A percentile compares a stretch with the other conserved stretches of the same genome.
Conservation (phyloP, 2,797 vertebrate genomes). For the Coluber constrictor region DNA sequence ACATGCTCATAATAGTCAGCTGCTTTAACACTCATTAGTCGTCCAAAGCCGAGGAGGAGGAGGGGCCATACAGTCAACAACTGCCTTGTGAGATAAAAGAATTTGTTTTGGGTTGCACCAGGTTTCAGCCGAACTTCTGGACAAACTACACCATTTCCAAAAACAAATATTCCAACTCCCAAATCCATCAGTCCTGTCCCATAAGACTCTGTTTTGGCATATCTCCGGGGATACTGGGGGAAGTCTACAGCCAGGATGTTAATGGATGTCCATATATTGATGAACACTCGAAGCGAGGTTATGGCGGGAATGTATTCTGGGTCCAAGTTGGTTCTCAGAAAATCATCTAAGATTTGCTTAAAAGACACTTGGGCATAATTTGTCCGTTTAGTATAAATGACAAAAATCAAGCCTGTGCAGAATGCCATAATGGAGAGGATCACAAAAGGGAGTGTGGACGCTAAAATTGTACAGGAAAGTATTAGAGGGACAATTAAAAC, state of each 20-base stretch:
- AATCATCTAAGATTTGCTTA: conserved; percentile 63
- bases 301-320: conserved; percentile 80
- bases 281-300: conserved; percentile 81
- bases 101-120: conserved; percentile 49
- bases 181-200: conserved; percentile 96
- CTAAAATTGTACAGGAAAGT: conserved; percentile 82
- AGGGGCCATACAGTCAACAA: conserved; percentile 82
- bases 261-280: conserved; percentile 86
- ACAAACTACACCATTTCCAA: conserved; percentile 87
- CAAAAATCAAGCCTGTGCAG: conserved; percentile 66
- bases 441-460: conserved; percentile 69
- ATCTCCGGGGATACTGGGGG: conserved; percentile 85
- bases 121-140: conserved; percentile 82
- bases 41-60: conserved; percentile 80
- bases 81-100: conserved; percentile 73
- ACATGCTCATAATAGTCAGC: conserved; percentile 88
- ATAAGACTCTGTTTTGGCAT: conserved; percentile 92
- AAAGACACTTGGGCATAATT: conserved; percentile 23
- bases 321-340: conserved; percentile 73
- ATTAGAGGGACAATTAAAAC: conserved; percentile 81
- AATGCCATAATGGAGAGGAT: conserved; percentile 58
- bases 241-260: conserved; percentile 95
- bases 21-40: conserved; percentile 83
- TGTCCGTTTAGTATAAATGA: conserved; percentile 66
- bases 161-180: conserved; percentile 88